Evolutionary conservation across 2,888 invertebrate species (phyloP).

Genomic region (Herminia tarsipennalis): DNA sequence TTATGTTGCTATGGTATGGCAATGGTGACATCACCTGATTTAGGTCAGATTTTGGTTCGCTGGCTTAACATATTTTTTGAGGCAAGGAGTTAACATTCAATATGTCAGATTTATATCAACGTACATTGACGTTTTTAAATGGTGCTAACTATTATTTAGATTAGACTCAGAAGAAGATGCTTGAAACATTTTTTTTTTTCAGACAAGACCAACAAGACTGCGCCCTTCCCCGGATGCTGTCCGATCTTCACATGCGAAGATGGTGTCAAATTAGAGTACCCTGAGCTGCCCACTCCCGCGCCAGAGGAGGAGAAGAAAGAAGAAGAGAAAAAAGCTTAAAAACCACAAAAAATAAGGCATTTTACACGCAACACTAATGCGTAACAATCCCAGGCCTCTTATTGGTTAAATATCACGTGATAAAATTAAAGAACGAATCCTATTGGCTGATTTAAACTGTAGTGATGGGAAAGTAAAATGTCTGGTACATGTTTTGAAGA

Average conservation of each 20-base stretch:
- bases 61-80: too few species aligned
- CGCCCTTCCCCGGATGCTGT: slow-evolving; percentile 94
- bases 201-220: slow-evolving; percentile 96
- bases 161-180: background rate
- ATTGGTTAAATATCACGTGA: slow-evolving; percentile 19
- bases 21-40: too few species aligned
- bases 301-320: slow-evolving; percentile 69
- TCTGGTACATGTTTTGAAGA: slow-evolving; percentile 10
- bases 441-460: slow-evolving; percentile 25
- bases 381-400: background rate
- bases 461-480: slow-evolving; percentile 40
- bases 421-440: slow-evolving; percentile 17
- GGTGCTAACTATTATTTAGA: too few species aligned
- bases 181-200: slow-evolving; percentile 51
- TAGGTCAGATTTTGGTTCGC: too few species aligned
- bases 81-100: too few species aligned
- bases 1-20: too few species aligned
- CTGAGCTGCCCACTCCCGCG: slow-evolving; percentile 88
- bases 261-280: slow-evolving; percentile 94
- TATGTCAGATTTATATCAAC: too few species aligned
- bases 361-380: slow-evolving; percentile 31
- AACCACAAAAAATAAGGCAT: slow-evolving; percentile 34
- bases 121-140: too few species aligned
- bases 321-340: slow-evolving; percentile 75
- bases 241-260: slow-evolving; percentile 94